A percentile compares a stretch with the other conserved stretches of the same genome.
Conservation (phyloP, 2,797 vertebrate genomes). For the Halcyon leucocephala region DNA sequence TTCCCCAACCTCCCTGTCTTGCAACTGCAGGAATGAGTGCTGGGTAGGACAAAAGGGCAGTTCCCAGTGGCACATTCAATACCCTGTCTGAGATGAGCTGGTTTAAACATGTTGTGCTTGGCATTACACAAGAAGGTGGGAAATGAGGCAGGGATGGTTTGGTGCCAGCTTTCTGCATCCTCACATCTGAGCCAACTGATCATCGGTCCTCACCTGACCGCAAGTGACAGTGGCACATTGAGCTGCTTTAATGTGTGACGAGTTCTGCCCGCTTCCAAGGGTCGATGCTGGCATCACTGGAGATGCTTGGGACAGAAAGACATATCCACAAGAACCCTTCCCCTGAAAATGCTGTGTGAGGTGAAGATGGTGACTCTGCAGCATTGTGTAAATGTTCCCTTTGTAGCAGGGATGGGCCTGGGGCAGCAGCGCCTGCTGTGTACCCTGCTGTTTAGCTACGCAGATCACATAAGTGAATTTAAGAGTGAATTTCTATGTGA, state of each 20-base stretch:
- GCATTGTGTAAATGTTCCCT: neutral
- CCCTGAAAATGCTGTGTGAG: rapidly evolving
- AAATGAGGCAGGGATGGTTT: neutral
- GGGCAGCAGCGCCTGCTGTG: neutral
- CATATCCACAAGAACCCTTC: rapidly evolving
- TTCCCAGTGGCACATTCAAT: rapidly evolving
- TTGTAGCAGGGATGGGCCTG: neutral
- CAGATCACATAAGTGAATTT: neutral
- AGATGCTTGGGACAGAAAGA: neutral
- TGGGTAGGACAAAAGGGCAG: neutral
- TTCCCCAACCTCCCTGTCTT: neutral
- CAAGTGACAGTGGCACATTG: neutral
- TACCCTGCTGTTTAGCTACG: rapidly evolving
- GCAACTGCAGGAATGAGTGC: neutral
- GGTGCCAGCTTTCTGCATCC: neutral
- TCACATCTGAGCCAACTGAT: rapidly evolving
- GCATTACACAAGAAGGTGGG: neutral
- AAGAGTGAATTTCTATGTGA: neutral
- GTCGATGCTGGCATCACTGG: rapidly evolving
- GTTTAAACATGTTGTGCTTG: neutral
- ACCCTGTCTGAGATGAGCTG: neutral
- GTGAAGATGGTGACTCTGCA: neutral
- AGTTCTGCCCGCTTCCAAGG: rapidly evolving
- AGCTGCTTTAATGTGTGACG: neutral
- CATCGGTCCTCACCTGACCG: rapidly evolving